Evolutionary conservation across 2,888 invertebrate species (phyloP).

Genomic region (Hoplodrina blanda): DNA sequence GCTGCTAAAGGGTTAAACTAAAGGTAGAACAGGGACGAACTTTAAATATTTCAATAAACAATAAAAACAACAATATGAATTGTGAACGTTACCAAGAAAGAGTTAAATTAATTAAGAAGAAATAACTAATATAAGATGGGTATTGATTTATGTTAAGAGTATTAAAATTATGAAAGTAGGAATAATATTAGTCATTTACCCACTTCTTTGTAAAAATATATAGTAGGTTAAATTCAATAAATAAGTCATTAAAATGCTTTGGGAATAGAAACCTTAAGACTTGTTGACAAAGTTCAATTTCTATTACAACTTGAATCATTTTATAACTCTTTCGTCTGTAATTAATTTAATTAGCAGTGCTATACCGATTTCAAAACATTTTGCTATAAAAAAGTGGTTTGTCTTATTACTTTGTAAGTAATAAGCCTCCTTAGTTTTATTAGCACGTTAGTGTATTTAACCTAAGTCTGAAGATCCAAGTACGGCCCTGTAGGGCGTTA

Average conservation of each 20-base stretch:
- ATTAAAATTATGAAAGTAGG: no score
- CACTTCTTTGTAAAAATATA: no score
- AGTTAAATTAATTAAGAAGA: no score
- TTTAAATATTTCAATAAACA: conserved; percentile 6
- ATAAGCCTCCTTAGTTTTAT: background rate
- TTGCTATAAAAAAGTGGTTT: background rate
- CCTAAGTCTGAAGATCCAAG: conserved; percentile 3
- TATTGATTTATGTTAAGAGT: no score
- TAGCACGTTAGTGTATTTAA: background rate
- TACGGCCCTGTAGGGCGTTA: conserved; percentile 49
- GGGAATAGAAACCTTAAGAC: background rate
- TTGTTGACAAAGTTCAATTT: background rate
- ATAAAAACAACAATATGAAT: background rate
- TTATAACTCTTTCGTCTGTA: background rate
- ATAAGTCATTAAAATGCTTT: background rate
- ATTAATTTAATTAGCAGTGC: background rate
- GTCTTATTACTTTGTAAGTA: background rate
- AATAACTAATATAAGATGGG: no score
- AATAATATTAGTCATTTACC: no score
- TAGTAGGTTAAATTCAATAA: no score
- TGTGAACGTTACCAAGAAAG: background rate
- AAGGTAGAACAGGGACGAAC: conserved; percentile 60
- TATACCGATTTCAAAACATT: background rate
- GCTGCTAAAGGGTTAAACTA: conserved; percentile 68
- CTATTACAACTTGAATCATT: background rate